Percentiles rank a stretch among this genome's conserved stretches.
phyloP scores from a whole-genome alignment of 2,113 vertebrate species.

The Percina caprodes region DNA sequence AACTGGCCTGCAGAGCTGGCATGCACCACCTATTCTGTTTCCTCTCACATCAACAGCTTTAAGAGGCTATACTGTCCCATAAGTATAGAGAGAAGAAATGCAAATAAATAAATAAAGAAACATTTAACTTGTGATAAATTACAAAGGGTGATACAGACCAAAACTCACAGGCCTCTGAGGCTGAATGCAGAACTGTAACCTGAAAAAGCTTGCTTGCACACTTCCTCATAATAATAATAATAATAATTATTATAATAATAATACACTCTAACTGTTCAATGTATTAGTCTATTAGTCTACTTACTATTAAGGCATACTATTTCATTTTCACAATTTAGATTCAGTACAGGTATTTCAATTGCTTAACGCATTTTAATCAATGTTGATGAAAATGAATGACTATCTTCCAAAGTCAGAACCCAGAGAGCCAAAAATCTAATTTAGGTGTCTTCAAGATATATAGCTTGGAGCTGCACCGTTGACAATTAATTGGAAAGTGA shows the following conservation, averaged over 20 bases:
- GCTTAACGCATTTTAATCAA: conserved; percentile 54
- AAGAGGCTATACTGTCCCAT: background rate
- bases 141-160: background rate
- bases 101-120: background rate
- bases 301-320: background rate
- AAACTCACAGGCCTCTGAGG: background rate
- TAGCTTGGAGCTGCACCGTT: conserved; percentile 45
- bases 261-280: background rate
- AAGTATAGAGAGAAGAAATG: background rate
- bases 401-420: conserved; percentile 46
- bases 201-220: background rate
- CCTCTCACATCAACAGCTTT: conserved; percentile 45
- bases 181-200: background rate
- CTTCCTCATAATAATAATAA: background rate
- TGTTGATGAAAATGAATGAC: conserved; percentile 57
- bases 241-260: too few species aligned
- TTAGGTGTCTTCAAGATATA: conserved; percentile 62
- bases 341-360: conserved; percentile 34
- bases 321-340: conserved; percentile 21
- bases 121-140: background rate
- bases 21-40: conserved; percentile 52
- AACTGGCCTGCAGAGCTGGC: conserved; percentile 57
- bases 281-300: background rate
- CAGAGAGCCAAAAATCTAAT: conserved; percentile 65
- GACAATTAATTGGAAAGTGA: conserved; percentile 68